Conservation (phyloP, 2,888 invertebrate species). For the Seladonia tumulorum region DNA sequence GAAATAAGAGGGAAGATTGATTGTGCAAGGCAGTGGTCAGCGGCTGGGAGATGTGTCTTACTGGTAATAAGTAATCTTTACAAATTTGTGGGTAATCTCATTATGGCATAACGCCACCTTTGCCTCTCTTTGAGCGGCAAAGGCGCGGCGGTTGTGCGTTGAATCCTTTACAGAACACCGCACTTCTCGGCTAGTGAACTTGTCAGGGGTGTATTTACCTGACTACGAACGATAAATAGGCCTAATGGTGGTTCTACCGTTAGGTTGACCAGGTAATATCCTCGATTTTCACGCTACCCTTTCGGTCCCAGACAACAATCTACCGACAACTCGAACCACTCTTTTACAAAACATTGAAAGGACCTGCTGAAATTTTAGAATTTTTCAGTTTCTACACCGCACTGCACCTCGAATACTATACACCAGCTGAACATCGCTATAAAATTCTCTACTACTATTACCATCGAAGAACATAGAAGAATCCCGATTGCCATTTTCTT, state of each 20-base stretch:
- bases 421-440: slow-evolving; percentile 59
- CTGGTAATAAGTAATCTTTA: slow-evolving; percentile 67
- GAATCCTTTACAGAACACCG: slow-evolving; percentile 47
- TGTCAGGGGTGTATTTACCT: slow-evolving; percentile 61
- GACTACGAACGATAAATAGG: slow-evolving; percentile 65
- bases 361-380: neutral
- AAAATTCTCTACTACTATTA: slow-evolving; percentile 73
- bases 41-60: slow-evolving; percentile 10
- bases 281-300: slow-evolving; percentile 78
- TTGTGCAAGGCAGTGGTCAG: neutral
- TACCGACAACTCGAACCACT: slow-evolving; percentile 34
- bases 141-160: slow-evolving; percentile 42
- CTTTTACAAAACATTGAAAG: slow-evolving; percentile 25
- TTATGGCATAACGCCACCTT: slow-evolving; percentile 71
- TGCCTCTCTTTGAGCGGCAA: slow-evolving; percentile 39
- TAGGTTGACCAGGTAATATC: slow-evolving; percentile 76
- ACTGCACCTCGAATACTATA: neutral
- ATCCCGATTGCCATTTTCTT: slow-evolving; percentile 76
- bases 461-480: slow-evolving; percentile 75
- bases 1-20: slow-evolving; percentile 5
- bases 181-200: slow-evolving; percentile 58
- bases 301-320: slow-evolving; percentile 53
- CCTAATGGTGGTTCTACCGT: slow-evolving; percentile 76
- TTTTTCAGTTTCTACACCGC: neutral
- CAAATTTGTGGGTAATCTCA: slow-evolving; percentile 77